Evolutionary conservation across 1,140 invertebrate species (phyloP), one percentile per base, ranked within the genome.

Genomic region (Geopemphigus sp.): DNA sequence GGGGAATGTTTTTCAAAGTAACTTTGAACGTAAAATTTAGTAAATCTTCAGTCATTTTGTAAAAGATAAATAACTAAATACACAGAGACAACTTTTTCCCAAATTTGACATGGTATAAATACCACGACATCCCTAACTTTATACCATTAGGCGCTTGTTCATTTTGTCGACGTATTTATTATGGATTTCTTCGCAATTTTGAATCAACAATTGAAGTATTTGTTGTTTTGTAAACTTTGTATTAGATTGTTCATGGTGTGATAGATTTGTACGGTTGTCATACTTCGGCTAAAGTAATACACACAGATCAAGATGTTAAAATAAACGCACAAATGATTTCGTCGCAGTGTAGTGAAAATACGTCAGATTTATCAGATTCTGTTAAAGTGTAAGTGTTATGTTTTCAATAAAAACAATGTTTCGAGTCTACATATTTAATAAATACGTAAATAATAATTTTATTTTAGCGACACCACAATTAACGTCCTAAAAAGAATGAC

Each of bases 401-500:
- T n/a, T 17, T 56, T 59, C 12, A 29, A 50, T 50, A 1, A 50
- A 12, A 50, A 50, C 1, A 24, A 45, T 29, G 5, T 24, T 12
- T 17, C 6, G 12, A 53, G 47, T 63, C 5, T 63, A 26, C 22
- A 4, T 4, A 6, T 54, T 29, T 53, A n/a, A 54, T n/a, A n/a
- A n/a, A n/a, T n/a, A n/a, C n/a, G 29, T 53, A 11, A 72, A 50
- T n/a, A 19, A 59, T 39, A 12, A 63, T 15, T 61, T 47, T 8
- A 76, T 78, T 78, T 63, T 11, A 78, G 74, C 29, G 74, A 78
- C 12, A 78, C 74, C n/a, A 78, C 74, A 45, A 78, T 78, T 29
- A 78, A 78, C 14, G 74, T 78, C 50, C 10, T 78, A 22, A 78
- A 78, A 78, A 78, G 74, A 78, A 78, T 78, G 74, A 78, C 74